These are phyloP conservation scores for Oligia latruncula DNA, from an alignment of 2,888 invertebrate genomes.

Conservation along the genomic window DNA sequence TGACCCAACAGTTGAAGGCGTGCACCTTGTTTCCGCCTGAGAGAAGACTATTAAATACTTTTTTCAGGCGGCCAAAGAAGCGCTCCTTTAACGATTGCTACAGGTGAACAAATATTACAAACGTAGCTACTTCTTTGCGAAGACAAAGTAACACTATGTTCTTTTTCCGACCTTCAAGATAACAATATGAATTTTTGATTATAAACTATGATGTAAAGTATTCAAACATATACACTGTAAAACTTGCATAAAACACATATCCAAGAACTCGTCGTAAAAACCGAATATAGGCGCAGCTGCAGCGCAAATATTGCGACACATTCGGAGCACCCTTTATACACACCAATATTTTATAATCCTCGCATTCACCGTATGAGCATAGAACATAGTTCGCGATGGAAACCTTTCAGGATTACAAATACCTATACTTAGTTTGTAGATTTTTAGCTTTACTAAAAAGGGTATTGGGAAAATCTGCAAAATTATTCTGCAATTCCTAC, in stretches of 20 bases:
- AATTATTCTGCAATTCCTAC: background rate
- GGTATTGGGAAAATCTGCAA: background rate
- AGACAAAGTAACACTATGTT: background rate
- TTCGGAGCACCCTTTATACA: background rate
- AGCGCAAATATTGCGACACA: background rate
- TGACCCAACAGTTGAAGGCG: too few relatives aligned
- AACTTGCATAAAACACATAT: background rate
- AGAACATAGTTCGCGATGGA: slow-evolving; percentile 2
- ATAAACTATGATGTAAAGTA: background rate
- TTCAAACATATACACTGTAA: background rate
- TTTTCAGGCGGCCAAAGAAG: too few relatives aligned
- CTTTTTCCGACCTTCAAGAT: background rate
- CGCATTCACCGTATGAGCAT: background rate
- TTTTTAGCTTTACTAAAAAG: background rate
- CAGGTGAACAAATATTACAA: too few relatives aligned
- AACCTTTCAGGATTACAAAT: slow-evolving; percentile 33
- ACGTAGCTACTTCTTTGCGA: background rate
- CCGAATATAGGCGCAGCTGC: background rate
- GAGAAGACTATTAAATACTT: too few relatives aligned
- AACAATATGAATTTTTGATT: background rate
- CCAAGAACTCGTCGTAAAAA: background rate
- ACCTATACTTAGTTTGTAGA: background rate
- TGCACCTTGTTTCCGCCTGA: too few relatives aligned
- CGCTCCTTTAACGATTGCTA: too few relatives aligned
- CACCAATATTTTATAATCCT: slow-evolving; percentile 12